Evolutionary conservation across 2,888 invertebrate species (phyloP), one percentile per base, ranked within the genome.

Genomic region (Acronicta psi): DNA sequence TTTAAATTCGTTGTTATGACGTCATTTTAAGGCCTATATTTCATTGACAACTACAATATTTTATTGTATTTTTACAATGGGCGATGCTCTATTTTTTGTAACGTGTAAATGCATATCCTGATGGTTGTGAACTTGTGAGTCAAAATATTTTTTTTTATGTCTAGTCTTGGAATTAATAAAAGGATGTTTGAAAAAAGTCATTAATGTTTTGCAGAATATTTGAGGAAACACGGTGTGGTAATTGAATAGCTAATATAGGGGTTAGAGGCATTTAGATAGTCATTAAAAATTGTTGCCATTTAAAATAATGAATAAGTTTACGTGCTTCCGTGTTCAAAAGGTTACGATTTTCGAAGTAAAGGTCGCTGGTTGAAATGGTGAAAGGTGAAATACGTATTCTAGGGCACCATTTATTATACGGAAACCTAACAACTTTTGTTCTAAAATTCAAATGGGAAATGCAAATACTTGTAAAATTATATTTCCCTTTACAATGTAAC

Each of bases 1-100:
- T 75, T 73, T 61, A 80, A 81, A 80, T 75, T 80, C 69, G 58
- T 54, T 71, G 62, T 59, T 85, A 79, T 79, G 55, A 65, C 81
- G 74, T 78, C 61, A 75, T 0, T 0, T 54, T 83, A 84, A 79
- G 77, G 80, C 69, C 56, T 71, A 72, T 72, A 77, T 78, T 85
- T 59, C 71, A 62, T 61, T 74, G 61, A 57, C 58, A 66, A 36
- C 4, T 17, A 37, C 13, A 53, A 57, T 59, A 68, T 63, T 63
- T 51, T 61, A 64, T 71, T 60, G 55, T 60, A 50, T 46, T 63
- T 38, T 46, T 54, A 63, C 69, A 79, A 59, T 73, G 49, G 55
- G 31, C 34, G 38, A 54, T 59, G 50, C 60, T 59, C 51, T 5
- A 59, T 70, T 59, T 67, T 63, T 75, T 75, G 34, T 50, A 59